A percentile compares a stretch with the other conserved stretches of the same genome.
phyloP scores from a whole-genome alignment of 2,797 vertebrate species.

The Okamejei kenojei region DNA sequence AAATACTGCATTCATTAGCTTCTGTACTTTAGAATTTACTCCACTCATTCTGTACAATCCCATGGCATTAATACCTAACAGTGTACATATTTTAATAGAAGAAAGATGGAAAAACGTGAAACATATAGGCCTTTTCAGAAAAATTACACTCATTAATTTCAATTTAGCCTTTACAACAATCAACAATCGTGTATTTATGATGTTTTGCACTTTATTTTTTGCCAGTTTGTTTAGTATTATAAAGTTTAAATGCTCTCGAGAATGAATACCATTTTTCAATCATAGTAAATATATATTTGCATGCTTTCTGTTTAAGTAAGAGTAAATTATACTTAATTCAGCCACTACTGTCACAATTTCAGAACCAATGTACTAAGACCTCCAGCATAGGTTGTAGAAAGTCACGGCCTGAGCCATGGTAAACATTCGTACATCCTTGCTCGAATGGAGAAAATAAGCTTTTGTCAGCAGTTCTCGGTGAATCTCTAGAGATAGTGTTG shows the following conservation, averaged over 20 bases:
- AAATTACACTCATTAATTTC: not conserved
- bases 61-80: slow-evolving; percentile 79
- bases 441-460: not conserved
- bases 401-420: not conserved
- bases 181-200: not conserved
- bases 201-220: not conserved
- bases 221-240: not conserved
- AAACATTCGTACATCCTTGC: not conserved
- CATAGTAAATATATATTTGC: not conserved
- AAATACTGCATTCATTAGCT: slow-evolving; percentile 89
- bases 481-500: not conserved
- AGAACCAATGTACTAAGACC: too few relatives aligned
- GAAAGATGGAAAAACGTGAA: not conserved
- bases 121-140: not conserved
- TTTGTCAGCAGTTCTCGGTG: not conserved
- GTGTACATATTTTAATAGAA: not conserved
- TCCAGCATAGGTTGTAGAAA: not conserved
- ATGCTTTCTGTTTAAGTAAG: not conserved
- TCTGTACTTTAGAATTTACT: slow-evolving; percentile 96
- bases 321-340: not conserved
- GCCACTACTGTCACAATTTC: not conserved
- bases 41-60: slow-evolving; percentile 94
- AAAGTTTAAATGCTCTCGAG: not conserved
- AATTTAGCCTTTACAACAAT: not conserved
- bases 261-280: not conserved